phyloP scores from a whole-genome alignment of 2,888 invertebrate genomes.

The Gymnoscelis rufifasciata region DNA sequence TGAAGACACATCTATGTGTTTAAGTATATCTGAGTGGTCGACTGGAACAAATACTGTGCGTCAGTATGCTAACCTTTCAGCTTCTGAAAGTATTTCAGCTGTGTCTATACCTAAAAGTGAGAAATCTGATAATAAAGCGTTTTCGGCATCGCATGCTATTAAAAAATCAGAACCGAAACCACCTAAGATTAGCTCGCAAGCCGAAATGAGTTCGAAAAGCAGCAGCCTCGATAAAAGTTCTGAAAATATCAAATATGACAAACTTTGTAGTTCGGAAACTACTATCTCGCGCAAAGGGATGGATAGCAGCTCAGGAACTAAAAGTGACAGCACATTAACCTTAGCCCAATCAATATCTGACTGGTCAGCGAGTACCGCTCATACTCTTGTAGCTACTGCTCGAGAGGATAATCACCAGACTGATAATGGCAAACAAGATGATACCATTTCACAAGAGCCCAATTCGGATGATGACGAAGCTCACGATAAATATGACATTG shows the following conservation, averaged over 20 bases:
- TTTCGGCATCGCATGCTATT: constrained; percentile 75
- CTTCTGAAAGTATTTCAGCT: constrained; percentile 82
- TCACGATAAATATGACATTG: constrained; percentile 44
- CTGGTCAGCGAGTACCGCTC: constrained; percentile 90
- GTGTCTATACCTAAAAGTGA: constrained; percentile 81
- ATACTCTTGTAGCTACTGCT: constrained; percentile 83
- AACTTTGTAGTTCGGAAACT: constrained; percentile 80
- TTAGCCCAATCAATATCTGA: constrained; percentile 89
- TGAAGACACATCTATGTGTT: constrained; percentile 91
- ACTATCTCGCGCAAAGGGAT: constrained; percentile 72
- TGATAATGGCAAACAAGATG: constrained; percentile 67
- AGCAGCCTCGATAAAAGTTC: constrained; percentile 79
- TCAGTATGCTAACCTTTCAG: constrained; percentile 87
- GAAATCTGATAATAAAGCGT: constrained; percentile 80
- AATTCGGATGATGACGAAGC: constrained; percentile 29
- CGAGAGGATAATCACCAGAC: constrained; percentile 66
- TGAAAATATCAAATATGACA: constrained; percentile 78
- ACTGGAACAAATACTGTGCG: constrained; percentile 91
- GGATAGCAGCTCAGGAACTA: constrained; percentile 83
- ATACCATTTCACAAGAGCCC: constrained; percentile 67
- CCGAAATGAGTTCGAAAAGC: constrained; percentile 78
- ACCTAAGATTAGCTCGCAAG: constrained; percentile 59
- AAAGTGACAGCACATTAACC: constrained; percentile 88
- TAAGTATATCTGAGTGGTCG: constrained; percentile 93
- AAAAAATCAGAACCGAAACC: constrained; percentile 76